Percentiles rank a stretch among this genome's conserved stretches.
These are phyloP conservation scores for Meda fulgida DNA, from an alignment of 2,797 vertebrate species.

Conservation along the genomic window DNA sequence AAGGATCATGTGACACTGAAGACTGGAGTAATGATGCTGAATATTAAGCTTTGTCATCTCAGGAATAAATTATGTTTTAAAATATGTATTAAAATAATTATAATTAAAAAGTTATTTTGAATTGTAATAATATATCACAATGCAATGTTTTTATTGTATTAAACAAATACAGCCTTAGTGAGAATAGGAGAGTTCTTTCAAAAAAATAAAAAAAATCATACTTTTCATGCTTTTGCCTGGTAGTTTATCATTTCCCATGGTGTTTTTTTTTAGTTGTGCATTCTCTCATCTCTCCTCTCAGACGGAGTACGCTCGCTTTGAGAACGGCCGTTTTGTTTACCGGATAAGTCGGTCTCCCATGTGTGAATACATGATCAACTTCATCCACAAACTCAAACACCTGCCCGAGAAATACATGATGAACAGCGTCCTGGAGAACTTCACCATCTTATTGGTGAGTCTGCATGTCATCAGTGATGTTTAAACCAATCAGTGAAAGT, in stretches of 20 bases:
- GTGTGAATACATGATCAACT: constrained; percentile 99
- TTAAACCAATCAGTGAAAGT: background rate
- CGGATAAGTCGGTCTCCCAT: constrained; percentile 98
- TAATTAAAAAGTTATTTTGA: background rate
- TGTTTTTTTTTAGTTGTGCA: background rate
- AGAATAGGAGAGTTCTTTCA: background rate
- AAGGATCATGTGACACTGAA: background rate
- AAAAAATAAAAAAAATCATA: background rate
- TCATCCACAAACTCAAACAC: constrained; percentile 99
- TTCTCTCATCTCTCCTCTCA: constrained; percentile 59
- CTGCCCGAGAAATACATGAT: constrained; percentile 99
- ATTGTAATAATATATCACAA: background rate
- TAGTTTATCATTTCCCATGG: background rate
- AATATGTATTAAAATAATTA: background rate
- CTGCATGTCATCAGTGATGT: background rate
- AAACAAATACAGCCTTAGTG: background rate
- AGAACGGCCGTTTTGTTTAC: constrained; percentile 97
- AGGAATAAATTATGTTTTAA: background rate
- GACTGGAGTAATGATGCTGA: background rate
- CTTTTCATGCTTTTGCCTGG: background rate
- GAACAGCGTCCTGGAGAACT: constrained; percentile 99
- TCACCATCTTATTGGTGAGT: constrained; percentile 98
- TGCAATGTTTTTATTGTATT: background rate
- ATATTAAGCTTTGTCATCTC: background rate
- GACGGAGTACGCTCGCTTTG: constrained; percentile 98